These are phyloP conservation scores for Triplophysa tibetana DNA, from an alignment of 2,113 vertebrate species.

Conservation along the genomic window DNA sequence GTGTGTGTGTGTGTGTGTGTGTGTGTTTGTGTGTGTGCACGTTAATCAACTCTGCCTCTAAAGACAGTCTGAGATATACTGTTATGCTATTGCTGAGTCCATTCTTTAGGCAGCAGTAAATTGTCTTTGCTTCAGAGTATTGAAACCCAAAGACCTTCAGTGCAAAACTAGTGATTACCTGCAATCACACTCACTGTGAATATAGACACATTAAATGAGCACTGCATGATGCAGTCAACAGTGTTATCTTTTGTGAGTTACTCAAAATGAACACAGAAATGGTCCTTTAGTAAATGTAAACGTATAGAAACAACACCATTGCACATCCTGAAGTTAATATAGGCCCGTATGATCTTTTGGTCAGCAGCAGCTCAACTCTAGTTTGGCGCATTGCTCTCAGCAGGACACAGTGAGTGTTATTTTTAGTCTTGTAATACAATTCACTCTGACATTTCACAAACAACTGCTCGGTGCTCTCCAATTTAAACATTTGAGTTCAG, in stretches of 20 bases:
- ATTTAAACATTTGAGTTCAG: no score
- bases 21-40: background rate
- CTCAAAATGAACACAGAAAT: background rate
- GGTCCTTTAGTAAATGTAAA: no score
- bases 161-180: conserved; percentile 33
- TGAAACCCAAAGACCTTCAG: conserved; percentile 32
- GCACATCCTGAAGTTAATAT: background rate
- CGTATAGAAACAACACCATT: no score
- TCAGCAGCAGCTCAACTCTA: background rate
- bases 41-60: conserved; percentile 30
- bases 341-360: background rate
- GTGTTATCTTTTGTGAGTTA: background rate
- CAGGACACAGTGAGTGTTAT: conserved; percentile 13
- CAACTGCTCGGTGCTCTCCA: no score
- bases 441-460: no score
- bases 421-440: conserved; percentile 3
- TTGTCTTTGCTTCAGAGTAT: conserved; percentile 36
- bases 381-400: conserved; percentile 23
- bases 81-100: conserved; percentile 46
- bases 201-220: conserved; percentile 24
- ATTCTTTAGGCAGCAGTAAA: conserved; percentile 43
- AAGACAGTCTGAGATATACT: conserved; percentile 46
- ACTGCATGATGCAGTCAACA: background rate
- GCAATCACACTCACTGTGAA: conserved; percentile 36
- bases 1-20: conserved; percentile 13